These are phyloP conservation scores for Branchinecta lindahli DNA, from an alignment of 1,140 invertebrate species.

Conservation along the genomic window DNA sequence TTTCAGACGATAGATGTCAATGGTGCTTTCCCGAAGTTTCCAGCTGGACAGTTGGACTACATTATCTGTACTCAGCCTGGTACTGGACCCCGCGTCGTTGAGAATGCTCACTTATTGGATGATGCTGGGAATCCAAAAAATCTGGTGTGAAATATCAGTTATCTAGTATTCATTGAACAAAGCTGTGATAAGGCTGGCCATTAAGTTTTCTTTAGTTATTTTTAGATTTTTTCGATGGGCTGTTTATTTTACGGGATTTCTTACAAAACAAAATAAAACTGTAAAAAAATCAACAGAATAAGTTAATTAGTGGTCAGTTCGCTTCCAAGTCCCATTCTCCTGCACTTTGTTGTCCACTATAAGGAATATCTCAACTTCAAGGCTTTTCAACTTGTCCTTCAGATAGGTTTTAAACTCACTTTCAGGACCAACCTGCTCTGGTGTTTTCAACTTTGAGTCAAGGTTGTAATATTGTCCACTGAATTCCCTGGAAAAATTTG, in stretches of 20 bases:
- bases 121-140: no score
- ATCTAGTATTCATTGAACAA: no score
- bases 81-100: neutral
- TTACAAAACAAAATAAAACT: no score
- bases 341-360: neutral
- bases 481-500: neutral
- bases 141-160: no score
- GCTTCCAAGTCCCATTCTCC: neutral
- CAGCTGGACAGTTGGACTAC: neutral
- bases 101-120: neutral
- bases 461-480: neutral
- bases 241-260: no score
- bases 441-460: neutral
- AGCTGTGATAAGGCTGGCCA: no score
- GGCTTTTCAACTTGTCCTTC: neutral
- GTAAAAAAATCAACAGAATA: no score
- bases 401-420: neutral
- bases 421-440: neutral
- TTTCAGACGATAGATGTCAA: neutral
- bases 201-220: no score
- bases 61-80: neutral
- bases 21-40: neutral
- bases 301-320: no score
- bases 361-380: neutral
- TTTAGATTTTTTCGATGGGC: no score